A percentile compares a stretch with the other conserved stretches of the same genome.
These are phyloP conservation scores for Drosophila suboccidentalis DNA, from an alignment of 2,888 invertebrate species.

Conservation along the genomic window DNA sequence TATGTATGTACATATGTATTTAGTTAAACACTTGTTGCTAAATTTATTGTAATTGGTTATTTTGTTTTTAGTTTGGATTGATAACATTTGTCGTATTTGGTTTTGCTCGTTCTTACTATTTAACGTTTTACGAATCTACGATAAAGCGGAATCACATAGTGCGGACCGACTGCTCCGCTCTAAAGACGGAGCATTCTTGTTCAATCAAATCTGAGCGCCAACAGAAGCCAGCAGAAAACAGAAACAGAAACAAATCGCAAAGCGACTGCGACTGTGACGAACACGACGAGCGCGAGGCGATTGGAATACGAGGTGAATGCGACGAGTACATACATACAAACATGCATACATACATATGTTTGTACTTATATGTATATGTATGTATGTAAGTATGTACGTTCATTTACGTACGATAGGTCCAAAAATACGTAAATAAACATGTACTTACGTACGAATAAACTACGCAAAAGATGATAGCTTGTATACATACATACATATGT, in stretches of 20 bases:
- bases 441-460: conserved; percentile 58
- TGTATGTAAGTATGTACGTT: not conserved
- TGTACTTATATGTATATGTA: conserved; percentile 23
- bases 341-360: conserved; percentile 6
- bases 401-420: not conserved
- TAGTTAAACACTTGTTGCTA: conserved; percentile 50
- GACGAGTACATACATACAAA: conserved; percentile 47
- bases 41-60: conserved; percentile 21
- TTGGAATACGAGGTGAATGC: conserved; percentile 56
- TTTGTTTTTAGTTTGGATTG: conserved; percentile 19
- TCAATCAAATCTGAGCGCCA: conserved; percentile 57
- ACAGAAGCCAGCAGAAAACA: conserved; percentile 39
- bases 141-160: conserved; percentile 49
- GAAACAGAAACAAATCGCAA: conserved; percentile 39
- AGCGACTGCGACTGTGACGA: conserved; percentile 40
- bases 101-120: conserved; percentile 26
- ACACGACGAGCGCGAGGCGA: conserved; percentile 37
- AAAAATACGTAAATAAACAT: conserved; percentile 13
- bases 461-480: conserved; percentile 73
- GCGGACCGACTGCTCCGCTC: conserved; percentile 65
- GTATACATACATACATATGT: conserved; percentile 38
- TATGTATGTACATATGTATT: conserved; percentile 13
- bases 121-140: conserved; percentile 38
- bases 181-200: conserved; percentile 69
- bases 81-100: conserved; percentile 13